These are phyloP conservation scores for Arion vulgaris DNA, from an alignment of 1,140 invertebrate genomes.

Conservation along the genomic window DNA sequence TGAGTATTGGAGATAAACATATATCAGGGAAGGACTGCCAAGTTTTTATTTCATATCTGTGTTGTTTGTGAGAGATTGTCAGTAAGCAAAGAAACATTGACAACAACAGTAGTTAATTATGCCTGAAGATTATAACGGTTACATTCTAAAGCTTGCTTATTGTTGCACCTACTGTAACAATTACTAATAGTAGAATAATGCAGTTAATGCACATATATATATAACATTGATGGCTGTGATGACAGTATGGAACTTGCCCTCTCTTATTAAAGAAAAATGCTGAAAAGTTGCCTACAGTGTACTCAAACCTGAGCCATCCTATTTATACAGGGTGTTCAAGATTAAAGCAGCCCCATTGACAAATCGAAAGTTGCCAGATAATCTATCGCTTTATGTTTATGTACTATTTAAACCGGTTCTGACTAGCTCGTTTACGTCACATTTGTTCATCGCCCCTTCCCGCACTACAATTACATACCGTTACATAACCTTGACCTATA, in stretches of 20 bases:
- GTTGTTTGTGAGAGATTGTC: not conserved
- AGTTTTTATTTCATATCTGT: no score
- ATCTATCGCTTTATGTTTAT: no score
- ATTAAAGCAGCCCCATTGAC: no score
- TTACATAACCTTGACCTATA: no score
- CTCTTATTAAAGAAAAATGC: not conserved
- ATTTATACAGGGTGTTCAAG: no score
- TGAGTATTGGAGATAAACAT: not conserved
- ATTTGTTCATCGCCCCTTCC: no score
- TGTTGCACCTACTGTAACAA: not conserved
- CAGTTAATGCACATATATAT: not conserved
- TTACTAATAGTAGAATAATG: not conserved
- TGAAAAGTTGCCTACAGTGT: not conserved
- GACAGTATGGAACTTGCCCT: constrained; percentile 1
- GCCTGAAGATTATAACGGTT: no score
- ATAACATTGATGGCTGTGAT: not conserved
- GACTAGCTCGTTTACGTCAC: no score
- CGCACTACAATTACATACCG: no score
- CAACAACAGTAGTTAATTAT: not conserved
- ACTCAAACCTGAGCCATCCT: not conserved
- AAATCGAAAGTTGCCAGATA: no score
- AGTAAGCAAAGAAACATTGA: not conserved
- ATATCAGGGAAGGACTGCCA: no score
- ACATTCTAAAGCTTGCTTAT: not conserved
- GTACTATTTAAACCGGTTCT: no score